phyloP scores from a whole-genome alignment of 1,140 invertebrate genomes.

The Aphaenogaster floridana region DNA sequence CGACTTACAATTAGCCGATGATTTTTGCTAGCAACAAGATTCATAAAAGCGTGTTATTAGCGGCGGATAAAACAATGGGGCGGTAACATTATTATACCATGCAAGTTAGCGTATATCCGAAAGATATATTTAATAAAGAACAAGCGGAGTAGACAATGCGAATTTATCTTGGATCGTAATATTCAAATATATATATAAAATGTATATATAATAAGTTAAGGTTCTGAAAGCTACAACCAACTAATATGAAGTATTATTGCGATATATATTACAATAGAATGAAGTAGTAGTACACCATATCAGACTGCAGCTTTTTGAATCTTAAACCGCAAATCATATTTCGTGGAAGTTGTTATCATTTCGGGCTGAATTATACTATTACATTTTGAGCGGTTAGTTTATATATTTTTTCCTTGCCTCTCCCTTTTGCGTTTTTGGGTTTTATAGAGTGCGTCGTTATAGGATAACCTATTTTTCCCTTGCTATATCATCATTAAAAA shows the following conservation, averaged over 20 bases:
- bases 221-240: too few species aligned
- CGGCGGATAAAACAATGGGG: neutral
- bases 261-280: conserved; percentile 4
- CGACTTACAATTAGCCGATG: too few species aligned
- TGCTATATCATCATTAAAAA: neutral
- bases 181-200: neutral
- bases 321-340: conserved; percentile 56
- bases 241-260: too few species aligned
- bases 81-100: neutral
- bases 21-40: neutral
- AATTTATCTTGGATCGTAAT: conserved; percentile 1
- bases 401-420: neutral
- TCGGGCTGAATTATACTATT: conserved; percentile 55
- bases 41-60: neutral
- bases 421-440: neutral
- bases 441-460: neutral
- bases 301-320: conserved; percentile 29
- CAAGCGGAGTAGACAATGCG: neutral
- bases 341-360: conserved; percentile 15
- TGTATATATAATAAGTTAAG: too few species aligned
- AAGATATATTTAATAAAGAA: neutral
- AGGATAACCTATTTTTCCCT: neutral
- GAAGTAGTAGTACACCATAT: conserved; percentile 44
- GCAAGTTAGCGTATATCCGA: neutral
- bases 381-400: conserved; percentile 35